Evolutionary conservation across 53 echinoderm and acorn worm genomes (phyloP), one percentile per base, ranked within the genome.

Genomic region (Apostichopus leukothele): DNA sequence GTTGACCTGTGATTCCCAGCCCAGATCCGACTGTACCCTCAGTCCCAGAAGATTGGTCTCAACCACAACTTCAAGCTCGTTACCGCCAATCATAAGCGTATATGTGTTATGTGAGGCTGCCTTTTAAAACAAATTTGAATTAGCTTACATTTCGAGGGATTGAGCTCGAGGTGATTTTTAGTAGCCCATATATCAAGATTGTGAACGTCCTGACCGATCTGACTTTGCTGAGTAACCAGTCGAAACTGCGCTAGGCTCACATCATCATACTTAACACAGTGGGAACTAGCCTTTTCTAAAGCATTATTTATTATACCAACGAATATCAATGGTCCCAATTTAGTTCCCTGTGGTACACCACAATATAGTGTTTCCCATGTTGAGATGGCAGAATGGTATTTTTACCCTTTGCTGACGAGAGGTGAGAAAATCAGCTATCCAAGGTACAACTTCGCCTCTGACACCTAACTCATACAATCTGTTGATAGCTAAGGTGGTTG

Each of bases 331-430:
- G 79, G 81, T 66, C 90, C 90, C 53, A 90, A 75, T 26, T 88
- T 88, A 14, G 92, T 90, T 52, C 92, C 90, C 55, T 92, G 92
- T 23, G 92, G 90, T 27, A 92, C 90, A n/a, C 88, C 90, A 83
- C 85, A 85, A 4, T 84, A 75, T 8, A 91, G 89, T 5, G 84
- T 90, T 89, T 75, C 27, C 92, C 79, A 90, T 52, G 71, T 21
- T 50, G 76, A 90, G 19, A 77, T 52, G 19, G 83, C 84, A 80
- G 88, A 91, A 10, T 76, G 87, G 76, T 90, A 90, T 25, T 68
- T 57, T 4, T 6, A 92, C 92, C n/a, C 84, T 22, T 63, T 90
- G 88, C 50, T 63, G 89, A 50, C 88, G 76, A 27, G 86, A 76
- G n/a, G 88, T 76, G 22, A 89, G 66, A 89, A 14, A 75, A 50